Percentiles rank a stretch among this genome's conserved stretches.
Conservation (phyloP, 2,888 invertebrate genomes). For the Yponomeuta malinellus region DNA sequence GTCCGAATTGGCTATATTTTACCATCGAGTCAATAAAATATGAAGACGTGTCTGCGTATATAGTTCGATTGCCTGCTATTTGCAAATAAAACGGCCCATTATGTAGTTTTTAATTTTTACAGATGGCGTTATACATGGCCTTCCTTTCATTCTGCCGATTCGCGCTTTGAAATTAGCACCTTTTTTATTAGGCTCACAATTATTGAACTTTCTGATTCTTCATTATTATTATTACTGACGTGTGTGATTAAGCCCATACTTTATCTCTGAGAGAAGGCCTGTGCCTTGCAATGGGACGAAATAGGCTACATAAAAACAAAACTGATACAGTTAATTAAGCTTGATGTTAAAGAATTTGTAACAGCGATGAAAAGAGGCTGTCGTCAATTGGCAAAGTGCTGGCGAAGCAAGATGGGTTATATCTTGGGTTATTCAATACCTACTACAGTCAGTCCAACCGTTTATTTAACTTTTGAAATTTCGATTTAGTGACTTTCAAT, state of each 20-base stretch:
- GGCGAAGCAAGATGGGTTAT: too few relatives aligned
- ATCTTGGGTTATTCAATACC: too few relatives aligned
- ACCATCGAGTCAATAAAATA: constrained; percentile 9
- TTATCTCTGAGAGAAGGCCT: too few relatives aligned
- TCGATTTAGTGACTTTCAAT: too few relatives aligned
- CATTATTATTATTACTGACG: neutral
- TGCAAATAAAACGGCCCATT: neutral
- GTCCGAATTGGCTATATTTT: constrained; percentile 4
- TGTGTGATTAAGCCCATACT: too few relatives aligned
- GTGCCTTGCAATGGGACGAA: too few relatives aligned
- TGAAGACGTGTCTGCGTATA: constrained; percentile 1
- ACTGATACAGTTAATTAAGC: neutral
- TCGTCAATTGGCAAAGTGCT: neutral
- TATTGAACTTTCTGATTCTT: constrained; percentile 1
- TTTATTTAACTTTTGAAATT: too few relatives aligned
- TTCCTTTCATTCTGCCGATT: neutral
- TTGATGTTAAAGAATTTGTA: neutral
- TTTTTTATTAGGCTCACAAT: neutral
- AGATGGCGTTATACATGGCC: neutral
- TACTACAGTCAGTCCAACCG: too few relatives aligned
- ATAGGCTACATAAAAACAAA: too few relatives aligned
- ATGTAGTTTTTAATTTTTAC: constrained; percentile 1
- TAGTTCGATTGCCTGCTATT: neutral
- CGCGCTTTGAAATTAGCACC: constrained; percentile 1
- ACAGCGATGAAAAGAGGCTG: neutral